Base-by-base conservation (phyloP, 2,113 vertebrate species). In the Apodemus sylvaticus region DNA sequence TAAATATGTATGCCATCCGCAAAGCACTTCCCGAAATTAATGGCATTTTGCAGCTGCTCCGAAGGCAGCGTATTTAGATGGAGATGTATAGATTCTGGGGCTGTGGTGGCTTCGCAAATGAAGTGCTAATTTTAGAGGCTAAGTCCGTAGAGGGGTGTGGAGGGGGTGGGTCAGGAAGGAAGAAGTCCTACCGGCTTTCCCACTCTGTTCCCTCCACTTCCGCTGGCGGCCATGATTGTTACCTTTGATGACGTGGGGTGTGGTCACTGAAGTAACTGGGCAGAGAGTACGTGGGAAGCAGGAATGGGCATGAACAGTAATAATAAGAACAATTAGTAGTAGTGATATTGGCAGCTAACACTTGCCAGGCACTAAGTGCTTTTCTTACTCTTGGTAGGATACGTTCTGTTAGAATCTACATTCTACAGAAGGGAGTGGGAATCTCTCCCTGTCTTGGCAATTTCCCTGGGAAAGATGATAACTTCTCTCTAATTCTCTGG, bases 1-100 rank as follows among this genome's bases (percentile, higher is more conserved):
- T 98, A 99, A 98, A 98, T 98, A 98, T 98, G 98, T 98, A 98
- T 98, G 98, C 97, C 98, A 97, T 98, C 98, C 98, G 98, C 98
- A 98, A 97, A 98, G 98, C 97, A 97, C 98, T 98, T 98, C 98
- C 98, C 96, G 83, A 98, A 98, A 98, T 99, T 98, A 98, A 98
- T 98, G 98, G 98, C 94, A 97, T 98, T 98, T 98, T 98, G 98
- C 97, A 98, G 98, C 98, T 97, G 98, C 98, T 98, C 98, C 92
- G 93, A 98, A 98, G 98, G 97, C 34, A 9, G 64, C 4, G 77
- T 96, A 90, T 98, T 98, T 98, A 95, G 97, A 97, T 68, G 97
- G 6, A 94, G 97, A 98, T 96, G 98, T 98, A 96, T 82, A 73
- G 98, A 98, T 97, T 97, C 97, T 89, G 95, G 96, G 86, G 94